Conservation (phyloP, 2,113 vertebrate species). For the Heterocephalus glaber region DNA sequence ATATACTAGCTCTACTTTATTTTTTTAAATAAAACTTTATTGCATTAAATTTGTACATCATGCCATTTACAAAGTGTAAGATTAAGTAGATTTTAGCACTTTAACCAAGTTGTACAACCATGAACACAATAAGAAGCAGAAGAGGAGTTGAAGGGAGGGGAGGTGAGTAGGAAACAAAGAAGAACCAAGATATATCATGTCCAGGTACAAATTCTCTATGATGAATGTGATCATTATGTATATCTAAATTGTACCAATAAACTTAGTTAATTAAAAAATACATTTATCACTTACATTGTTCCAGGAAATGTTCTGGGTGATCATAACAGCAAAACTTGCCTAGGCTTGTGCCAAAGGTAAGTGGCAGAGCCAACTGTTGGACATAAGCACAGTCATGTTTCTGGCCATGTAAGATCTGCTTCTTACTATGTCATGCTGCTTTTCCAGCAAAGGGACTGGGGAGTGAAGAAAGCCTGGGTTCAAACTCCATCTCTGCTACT, state of each 20-base stretch:
- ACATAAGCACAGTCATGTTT: neutral
- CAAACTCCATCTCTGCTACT: neutral
- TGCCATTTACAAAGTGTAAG: too few relatives aligned
- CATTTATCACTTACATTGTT: neutral
- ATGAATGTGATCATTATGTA: neutral
- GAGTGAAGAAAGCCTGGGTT: neutral
- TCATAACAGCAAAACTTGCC: neutral
- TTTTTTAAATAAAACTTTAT: too few relatives aligned
- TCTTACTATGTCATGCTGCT: neutral
- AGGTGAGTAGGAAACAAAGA: neutral
- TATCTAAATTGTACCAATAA: neutral
- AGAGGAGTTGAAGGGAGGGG: neutral
- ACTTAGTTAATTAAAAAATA: neutral
- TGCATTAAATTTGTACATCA: too few relatives aligned
- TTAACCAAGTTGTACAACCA: too few relatives aligned
- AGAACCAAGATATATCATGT: neutral
- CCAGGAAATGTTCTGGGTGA: neutral
- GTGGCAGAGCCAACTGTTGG: neutral
- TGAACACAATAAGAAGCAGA: too few relatives aligned
- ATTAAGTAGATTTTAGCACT: too few relatives aligned
- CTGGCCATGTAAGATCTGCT: neutral
- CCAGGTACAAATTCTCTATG: neutral
- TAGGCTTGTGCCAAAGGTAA: neutral
- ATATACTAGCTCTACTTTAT: too few relatives aligned
- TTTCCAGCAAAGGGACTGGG: neutral